Evolutionary conservation across 2,113 vertebrate genomes (phyloP), one percentile per base, ranked within the genome.

Genomic region (Xenopus tropicalis): DNA sequence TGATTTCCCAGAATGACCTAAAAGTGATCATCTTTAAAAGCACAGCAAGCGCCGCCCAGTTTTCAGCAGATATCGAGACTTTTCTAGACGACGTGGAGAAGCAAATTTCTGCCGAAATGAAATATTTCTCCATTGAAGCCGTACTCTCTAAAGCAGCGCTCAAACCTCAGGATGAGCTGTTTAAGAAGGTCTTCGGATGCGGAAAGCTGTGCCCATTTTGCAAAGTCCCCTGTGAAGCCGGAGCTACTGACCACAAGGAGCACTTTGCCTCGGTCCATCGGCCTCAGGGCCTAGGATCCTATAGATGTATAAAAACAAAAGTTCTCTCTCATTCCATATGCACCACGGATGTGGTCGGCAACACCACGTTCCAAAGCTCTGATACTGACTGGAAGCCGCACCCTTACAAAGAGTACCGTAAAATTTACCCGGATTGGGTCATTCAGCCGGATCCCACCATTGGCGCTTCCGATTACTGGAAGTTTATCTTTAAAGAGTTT

Each of bases 121-220:
- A 11, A 11, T 1, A 13, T 14, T 42, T 57, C 8, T 25, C 65
- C 42, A 29, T 71, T 21, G 61, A 81, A 9, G 10, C 14, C 2
- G 24, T 79, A 4, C 52, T 81, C 13, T 74, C 54, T 20, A 61
- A 23, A 12, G 3, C 70, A 7, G 23, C 54, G 8, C 16, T 74
- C n/a, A 74, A 77, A 16, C 69, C 78, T 19, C 69, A 72, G 21
- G 58, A 77, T 14, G 73, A 77, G 20, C 29, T 79, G 23, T 76
- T 78, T 63, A 79, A 65, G 71, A 66, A 61, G 14, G 42, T 91
- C 23, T 82, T 88, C 77, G 90, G 88, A 59, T 91, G 90, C 78
- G 88, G 88, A 1, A 71, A 85, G 74, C 84, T 79, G 70, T 89
- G 89, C 80, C 89, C 86, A 8, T 90, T 90, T 74, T 91, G 89